Percentiles rank a stretch among this genome's conserved stretches.
Conservation (phyloP, 2,113 vertebrate species). For the Thalassarche chlororhynchos region DNA sequence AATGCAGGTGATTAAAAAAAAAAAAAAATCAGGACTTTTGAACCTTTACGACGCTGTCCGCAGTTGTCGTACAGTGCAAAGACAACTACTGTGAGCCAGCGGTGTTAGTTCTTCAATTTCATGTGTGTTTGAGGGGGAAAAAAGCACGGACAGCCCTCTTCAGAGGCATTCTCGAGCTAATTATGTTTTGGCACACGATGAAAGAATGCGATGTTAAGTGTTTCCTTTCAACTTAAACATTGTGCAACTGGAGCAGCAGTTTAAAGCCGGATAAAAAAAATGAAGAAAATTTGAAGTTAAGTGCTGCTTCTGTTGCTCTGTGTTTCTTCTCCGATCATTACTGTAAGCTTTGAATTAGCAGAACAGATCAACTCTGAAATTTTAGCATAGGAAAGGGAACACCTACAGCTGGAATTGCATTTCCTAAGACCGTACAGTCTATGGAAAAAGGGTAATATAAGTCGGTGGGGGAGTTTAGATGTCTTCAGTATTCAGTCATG, state of each 20-base stretch:
- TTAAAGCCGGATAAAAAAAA: conserved; percentile 10
- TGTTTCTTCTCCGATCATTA: not conserved
- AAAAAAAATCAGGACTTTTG: not conserved
- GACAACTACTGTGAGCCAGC: not conserved
- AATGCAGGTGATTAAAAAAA: not conserved
- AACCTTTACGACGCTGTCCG: fast-evolving
- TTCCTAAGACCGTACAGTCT: not conserved
- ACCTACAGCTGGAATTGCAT: conserved; percentile 12
- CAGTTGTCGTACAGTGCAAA: not conserved
- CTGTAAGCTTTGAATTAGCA: not conserved
- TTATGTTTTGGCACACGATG: conserved; percentile 2
- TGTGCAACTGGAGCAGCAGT: conserved; percentile 48
- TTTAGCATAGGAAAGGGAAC: not conserved
- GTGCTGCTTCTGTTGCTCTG: not conserved
- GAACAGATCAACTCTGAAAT: not conserved
- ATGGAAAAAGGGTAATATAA: conserved; percentile 4
- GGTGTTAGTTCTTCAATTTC: not conserved
- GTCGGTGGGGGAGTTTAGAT: not conserved
- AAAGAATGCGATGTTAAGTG: conserved; percentile 47
- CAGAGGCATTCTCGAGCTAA: conserved; percentile 32
- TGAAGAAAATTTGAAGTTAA: not conserved
- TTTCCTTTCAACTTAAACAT: conserved; percentile 47
- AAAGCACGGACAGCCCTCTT: not conserved
- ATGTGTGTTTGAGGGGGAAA: not conserved
- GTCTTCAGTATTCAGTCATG: conserved; percentile 23